A percentile compares a stretch with the other conserved stretches of the same genome.
phyloP scores from a whole-genome alignment of 2,113 vertebrate genomes.

The Phyllostomus discolor region DNA sequence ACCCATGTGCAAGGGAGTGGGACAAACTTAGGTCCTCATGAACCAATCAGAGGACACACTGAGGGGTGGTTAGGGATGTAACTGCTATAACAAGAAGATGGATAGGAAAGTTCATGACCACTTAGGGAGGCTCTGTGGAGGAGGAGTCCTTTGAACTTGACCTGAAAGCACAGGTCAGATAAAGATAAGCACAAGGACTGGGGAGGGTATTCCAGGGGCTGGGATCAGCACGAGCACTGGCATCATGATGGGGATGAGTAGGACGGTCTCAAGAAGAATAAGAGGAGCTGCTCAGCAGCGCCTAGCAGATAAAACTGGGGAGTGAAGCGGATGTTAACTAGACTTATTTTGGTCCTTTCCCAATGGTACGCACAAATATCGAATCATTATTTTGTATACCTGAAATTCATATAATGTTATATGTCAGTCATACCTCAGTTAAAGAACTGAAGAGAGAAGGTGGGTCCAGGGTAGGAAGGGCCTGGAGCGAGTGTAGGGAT shows the following conservation, averaged over 20 bases:
- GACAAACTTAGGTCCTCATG: neutral
- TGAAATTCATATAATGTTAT: neutral
- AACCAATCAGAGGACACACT: neutral
- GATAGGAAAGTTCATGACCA: neutral
- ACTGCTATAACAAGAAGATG: neutral
- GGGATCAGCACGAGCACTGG: neutral
- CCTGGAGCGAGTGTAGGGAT: neutral
- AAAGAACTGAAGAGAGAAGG: neutral
- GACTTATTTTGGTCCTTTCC: neutral
- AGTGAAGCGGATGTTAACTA: neutral
- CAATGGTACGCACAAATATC: neutral
- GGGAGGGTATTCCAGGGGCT: neutral
- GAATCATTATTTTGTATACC: neutral
- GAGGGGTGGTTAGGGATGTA: neutral
- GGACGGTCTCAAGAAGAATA: neutral
- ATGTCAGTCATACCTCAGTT: neutral
- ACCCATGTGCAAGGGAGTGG: neutral
- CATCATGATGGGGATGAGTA: neutral
- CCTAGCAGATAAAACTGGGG: neutral
- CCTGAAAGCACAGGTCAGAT: neutral
- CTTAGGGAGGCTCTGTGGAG: neutral
- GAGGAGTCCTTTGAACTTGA: neutral
- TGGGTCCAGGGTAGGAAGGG: neutral
- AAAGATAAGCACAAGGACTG: neutral
- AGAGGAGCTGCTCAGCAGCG: neutral